A percentile compares a stretch with the other conserved stretches of the same genome.
Evolutionary conservation across 2,888 invertebrate species (phyloP).

Genomic region (Smittia aterrima): DNA sequence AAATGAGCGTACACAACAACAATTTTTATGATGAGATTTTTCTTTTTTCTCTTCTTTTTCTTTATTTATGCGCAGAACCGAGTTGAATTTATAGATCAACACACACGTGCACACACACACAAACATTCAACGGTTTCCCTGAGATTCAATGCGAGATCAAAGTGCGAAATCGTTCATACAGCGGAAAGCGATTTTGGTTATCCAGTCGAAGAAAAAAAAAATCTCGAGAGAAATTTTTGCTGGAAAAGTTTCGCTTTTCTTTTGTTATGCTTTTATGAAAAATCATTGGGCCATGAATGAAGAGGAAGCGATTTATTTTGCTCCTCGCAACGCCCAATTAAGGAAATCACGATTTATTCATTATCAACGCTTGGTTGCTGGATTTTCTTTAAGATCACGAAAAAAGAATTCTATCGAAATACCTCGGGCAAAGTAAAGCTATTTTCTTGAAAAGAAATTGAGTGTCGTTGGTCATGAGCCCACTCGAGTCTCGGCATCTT

Average conservation of each 20-base stretch:
- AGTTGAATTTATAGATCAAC: background rate
- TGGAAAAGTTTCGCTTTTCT: too few relatives aligned
- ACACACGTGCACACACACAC: background rate
- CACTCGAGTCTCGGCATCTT: background rate
- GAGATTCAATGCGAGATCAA: background rate
- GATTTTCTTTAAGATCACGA: too few relatives aligned
- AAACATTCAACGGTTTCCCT: background rate
- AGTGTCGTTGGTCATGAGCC: background rate
- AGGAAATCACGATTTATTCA: too few relatives aligned
- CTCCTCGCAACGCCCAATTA: too few relatives aligned
- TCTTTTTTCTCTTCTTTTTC: background rate
- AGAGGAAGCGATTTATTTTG: background rate
- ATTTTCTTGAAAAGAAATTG: too few relatives aligned
- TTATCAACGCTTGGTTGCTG: too few relatives aligned
- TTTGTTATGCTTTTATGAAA: background rate
- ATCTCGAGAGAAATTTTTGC: background rate
- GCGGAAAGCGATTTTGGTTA: background rate
- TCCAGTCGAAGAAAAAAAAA: background rate
- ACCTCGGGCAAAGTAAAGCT: too few relatives aligned
- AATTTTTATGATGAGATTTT: background rate
- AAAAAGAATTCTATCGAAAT: too few relatives aligned
- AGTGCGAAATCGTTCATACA: background rate
- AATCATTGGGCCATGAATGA: background rate
- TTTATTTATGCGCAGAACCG: constrained; percentile 8
- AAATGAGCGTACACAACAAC: background rate